Evolutionary conservation across 2,888 invertebrate species (phyloP).

Genomic region (Eupithecia centaureata): DNA sequence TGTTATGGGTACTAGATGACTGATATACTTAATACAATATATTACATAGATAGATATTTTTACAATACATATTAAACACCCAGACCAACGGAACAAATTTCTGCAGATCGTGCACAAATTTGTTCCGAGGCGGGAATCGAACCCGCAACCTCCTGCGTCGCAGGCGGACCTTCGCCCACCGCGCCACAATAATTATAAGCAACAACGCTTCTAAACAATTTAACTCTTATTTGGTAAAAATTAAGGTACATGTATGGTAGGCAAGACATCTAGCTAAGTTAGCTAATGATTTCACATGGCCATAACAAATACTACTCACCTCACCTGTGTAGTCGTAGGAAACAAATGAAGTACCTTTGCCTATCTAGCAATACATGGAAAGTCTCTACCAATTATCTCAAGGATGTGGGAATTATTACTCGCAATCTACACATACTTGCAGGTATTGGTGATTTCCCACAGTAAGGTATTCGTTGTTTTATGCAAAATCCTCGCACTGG

Average conservation of each 20-base stretch:
- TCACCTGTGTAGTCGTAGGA: not conserved
- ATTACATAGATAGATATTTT: too few relatives aligned
- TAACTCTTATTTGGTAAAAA: not conserved
- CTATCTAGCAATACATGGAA: conserved; percentile 16
- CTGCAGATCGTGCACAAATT: too few relatives aligned
- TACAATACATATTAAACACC: too few relatives aligned
- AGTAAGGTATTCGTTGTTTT: conserved; percentile 20
- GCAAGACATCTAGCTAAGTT: not conserved
- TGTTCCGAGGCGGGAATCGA: too few relatives aligned
- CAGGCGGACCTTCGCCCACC: too few relatives aligned
- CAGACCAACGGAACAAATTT: too few relatives aligned
- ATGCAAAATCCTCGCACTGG: conserved; percentile 1
- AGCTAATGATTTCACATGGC: not conserved
- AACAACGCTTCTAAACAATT: not conserved
- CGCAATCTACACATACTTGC: not conserved
- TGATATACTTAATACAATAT: too few relatives aligned
- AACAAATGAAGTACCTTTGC: conserved; percentile 10
- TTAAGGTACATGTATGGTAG: not conserved
- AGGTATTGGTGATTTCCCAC: conserved; percentile 8
- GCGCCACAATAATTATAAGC: too few relatives aligned
- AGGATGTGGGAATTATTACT: conserved; percentile 24
- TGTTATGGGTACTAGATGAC: too few relatives aligned
- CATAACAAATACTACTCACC: not conserved
- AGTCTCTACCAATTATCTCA: conserved; percentile 20
- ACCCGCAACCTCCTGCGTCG: too few relatives aligned